Evolutionary conservation across 2,113 vertebrate genomes (phyloP).

Genomic region (Alces alces): DNA sequence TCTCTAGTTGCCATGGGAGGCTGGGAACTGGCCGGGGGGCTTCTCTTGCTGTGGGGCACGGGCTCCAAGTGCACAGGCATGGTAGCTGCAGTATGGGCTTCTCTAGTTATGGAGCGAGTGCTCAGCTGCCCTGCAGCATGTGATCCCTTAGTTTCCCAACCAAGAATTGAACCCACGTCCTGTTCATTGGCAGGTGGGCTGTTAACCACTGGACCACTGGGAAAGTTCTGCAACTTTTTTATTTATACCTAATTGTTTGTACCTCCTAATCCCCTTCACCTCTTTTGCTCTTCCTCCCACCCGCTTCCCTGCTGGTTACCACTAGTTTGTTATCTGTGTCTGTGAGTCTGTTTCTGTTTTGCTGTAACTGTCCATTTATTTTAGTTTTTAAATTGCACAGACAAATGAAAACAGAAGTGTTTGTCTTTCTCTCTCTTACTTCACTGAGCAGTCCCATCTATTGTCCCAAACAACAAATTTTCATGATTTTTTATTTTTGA

Average conservation of each 20-base stretch:
- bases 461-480: not conserved
- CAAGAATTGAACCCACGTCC: not conserved
- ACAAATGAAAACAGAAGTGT: not conserved
- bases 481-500: not conserved
- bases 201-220: not conserved
- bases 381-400: not conserved
- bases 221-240: not conserved
- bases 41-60: not conserved
- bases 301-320: not conserved
- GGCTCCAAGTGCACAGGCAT: not conserved
- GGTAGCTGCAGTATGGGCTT: not conserved
- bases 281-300: not conserved
- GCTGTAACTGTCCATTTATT: not conserved
- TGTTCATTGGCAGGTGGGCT: not conserved
- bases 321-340: not conserved
- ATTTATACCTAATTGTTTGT: not conserved
- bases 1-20: not conserved
- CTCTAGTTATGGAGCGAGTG: not conserved
- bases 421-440: not conserved
- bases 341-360: not conserved
- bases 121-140: not conserved
- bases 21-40: fast-evolving
- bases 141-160: not conserved
- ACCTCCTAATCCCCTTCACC: not conserved
- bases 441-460: not conserved